phyloP scores from a whole-genome alignment of 2,797 vertebrate genomes.

The Halcyon smyrnensis region DNA sequence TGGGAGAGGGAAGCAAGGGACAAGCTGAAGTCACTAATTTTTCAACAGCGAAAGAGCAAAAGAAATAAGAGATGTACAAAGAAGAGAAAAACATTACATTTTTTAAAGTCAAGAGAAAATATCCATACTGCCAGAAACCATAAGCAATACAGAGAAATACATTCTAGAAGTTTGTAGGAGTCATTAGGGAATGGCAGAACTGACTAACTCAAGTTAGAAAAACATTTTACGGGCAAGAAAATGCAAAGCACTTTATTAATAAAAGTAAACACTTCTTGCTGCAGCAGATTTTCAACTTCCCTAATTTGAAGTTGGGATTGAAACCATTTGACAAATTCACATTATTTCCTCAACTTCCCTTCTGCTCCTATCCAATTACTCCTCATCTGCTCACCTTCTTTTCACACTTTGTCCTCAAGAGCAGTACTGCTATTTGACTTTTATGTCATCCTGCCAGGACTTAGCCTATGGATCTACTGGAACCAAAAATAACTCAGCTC shows the following conservation, averaged over 20 bases:
- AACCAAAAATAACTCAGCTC: slow-evolving; percentile 12
- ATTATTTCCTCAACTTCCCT: background rate
- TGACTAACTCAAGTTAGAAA: background rate
- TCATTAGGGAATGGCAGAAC: background rate
- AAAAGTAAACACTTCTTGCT: background rate
- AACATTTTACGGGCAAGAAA: slow-evolving; percentile 29
- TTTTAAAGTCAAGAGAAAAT: background rate
- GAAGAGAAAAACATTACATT: background rate
- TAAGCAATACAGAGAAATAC: background rate
- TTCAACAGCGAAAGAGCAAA: background rate
- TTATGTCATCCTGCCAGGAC: background rate
- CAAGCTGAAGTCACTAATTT: background rate
- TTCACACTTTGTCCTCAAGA: background rate
- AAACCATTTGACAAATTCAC: slow-evolving; percentile 1
- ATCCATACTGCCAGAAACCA: background rate
- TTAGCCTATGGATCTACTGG: background rate
- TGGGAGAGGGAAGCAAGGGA: background rate
- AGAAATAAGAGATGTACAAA: background rate
- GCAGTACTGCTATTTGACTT: background rate
- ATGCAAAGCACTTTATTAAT: background rate
- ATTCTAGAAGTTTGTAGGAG: background rate
- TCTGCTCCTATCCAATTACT: background rate
- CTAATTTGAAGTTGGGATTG: background rate
- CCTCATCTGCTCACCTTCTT: background rate
- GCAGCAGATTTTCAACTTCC: slow-evolving; percentile 1